Evolutionary conservation across 2,113 vertebrate genomes (phyloP).

Genomic region (Psilopogon haemacephalus): DNA sequence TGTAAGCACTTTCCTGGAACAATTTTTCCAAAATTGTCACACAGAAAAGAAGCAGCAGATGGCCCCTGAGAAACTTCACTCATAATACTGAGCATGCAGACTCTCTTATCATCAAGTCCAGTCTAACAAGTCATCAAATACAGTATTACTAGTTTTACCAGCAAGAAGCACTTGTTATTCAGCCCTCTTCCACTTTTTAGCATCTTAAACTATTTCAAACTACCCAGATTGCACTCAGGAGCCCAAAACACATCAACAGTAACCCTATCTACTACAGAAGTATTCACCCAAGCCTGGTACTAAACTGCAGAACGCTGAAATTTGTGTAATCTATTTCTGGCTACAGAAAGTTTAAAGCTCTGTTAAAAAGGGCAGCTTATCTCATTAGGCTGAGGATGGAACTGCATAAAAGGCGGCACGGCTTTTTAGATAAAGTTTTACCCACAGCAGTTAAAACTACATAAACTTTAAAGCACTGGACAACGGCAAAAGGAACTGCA

Average conservation of each 20-base stretch:
- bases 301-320: not conserved
- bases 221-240: not conserved
- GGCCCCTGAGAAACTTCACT: not conserved
- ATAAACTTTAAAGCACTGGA: not conserved
- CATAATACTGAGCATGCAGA: not conserved
- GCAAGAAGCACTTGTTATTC: slow-evolving; percentile 18
- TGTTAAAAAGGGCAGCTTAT: slow-evolving; percentile 12
- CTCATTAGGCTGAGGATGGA: slow-evolving; percentile 4
- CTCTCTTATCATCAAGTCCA: not conserved
- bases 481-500: not conserved
- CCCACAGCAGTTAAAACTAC: not conserved
- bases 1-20: not conserved
- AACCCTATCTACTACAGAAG: not conserved
- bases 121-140: slow-evolving; percentile 28
- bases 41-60: not conserved
- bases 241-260: not conserved
- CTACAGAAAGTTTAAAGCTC: not conserved
- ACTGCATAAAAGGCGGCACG: not conserved
- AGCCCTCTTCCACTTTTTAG: not conserved
- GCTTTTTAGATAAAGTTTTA: not conserved
- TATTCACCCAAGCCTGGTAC: not conserved
- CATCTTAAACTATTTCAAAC: not conserved
- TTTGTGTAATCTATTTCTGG: not conserved
- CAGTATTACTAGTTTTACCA: slow-evolving; percentile 34
- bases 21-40: not conserved